Percentiles rank a stretch among this genome's conserved stretches.
phyloP scores from a whole-genome alignment of 2,113 vertebrate genomes.

The Lethenteron camtschaticum region DNA sequence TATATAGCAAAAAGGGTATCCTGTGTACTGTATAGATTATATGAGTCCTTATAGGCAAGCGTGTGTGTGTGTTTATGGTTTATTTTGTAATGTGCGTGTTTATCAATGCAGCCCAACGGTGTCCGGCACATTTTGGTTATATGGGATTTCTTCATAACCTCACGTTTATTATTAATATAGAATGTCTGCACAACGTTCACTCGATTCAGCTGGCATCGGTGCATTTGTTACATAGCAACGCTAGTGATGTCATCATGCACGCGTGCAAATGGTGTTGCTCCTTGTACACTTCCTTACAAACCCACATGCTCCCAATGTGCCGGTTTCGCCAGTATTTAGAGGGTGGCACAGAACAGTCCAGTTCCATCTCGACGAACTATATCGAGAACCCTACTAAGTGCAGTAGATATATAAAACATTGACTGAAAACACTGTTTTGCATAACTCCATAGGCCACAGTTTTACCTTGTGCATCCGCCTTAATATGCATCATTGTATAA shows the following conservation, averaged over 20 bases:
- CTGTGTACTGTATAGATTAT: background rate
- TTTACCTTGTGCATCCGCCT: background rate
- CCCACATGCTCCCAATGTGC: background rate
- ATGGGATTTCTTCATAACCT: background rate
- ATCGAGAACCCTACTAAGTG: background rate
- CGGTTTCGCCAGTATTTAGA: background rate
- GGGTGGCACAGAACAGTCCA: background rate
- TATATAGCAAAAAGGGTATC: no score
- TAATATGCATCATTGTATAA: background rate
- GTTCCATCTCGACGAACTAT: background rate
- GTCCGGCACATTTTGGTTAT: background rate
- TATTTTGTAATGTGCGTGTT: background rate
- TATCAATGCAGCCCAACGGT: background rate
- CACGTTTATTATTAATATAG: background rate
- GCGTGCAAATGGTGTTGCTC: no score
- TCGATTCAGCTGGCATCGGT: conserved; percentile 1
- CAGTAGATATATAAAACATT: background rate
- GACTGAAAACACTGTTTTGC: no score
- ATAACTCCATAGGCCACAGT: no score
- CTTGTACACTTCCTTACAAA: background rate
- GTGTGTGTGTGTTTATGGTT: background rate
- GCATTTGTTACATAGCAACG: conserved; percentile 4
- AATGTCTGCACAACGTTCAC: background rate
- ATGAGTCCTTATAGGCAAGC: background rate
- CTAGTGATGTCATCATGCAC: background rate